These are phyloP conservation scores for Sebastes jordani DNA, from an alignment of 2,797 vertebrate genomes.

Conservation along the genomic window DNA sequence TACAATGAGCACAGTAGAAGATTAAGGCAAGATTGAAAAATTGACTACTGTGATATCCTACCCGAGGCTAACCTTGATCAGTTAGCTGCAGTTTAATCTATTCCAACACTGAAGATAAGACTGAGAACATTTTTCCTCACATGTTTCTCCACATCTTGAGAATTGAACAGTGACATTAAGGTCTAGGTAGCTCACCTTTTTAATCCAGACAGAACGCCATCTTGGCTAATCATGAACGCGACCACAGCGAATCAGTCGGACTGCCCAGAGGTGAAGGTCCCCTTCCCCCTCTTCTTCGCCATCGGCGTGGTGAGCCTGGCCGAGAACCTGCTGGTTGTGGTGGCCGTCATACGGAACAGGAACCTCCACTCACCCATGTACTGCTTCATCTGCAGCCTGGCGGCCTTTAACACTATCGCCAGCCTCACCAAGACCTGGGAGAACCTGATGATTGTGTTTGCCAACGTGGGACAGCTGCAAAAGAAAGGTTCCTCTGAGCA, in stretches of 20 bases:
- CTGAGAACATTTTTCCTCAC: background rate
- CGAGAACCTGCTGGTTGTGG: constrained; percentile 91
- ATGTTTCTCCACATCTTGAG: background rate
- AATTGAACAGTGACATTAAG: background rate
- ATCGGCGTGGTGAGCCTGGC: constrained; percentile 86
- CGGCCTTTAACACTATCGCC: constrained; percentile 92
- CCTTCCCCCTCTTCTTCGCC: constrained; percentile 88
- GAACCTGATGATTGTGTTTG: constrained; percentile 88
- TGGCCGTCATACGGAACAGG: constrained; percentile 89
- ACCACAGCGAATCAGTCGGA: constrained; percentile 70
- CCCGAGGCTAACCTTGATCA: background rate
- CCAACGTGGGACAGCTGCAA: constrained; percentile 84
- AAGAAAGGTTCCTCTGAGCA: constrained; percentile 79
- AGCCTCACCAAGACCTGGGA: constrained; percentile 92
- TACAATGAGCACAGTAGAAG: background rate
- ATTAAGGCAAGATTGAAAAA: background rate
- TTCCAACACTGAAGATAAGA: background rate
- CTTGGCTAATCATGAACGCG: constrained; percentile 43
- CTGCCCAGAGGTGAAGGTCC: constrained; percentile 86
- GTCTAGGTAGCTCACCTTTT: background rate
- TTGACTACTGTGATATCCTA: background rate
- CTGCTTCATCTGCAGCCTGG: constrained; percentile 95
- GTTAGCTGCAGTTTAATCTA: background rate
- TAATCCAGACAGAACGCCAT: background rate
- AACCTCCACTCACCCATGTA: constrained; percentile 96